Conservation (phyloP, 2,888 invertebrate genomes). For the Cepaea hortensis region DNA sequence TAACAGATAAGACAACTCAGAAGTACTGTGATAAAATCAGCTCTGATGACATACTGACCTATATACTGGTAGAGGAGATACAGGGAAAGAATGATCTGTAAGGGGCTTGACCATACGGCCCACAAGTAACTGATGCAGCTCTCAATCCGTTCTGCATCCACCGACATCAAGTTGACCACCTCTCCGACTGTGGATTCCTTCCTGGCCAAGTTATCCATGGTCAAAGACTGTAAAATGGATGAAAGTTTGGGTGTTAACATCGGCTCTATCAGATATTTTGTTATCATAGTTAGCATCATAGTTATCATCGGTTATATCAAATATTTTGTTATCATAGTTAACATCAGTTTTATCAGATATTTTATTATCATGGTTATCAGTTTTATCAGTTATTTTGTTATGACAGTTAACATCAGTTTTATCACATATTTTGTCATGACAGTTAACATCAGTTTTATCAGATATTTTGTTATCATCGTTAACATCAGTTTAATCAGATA, state of each 20-base stretch:
- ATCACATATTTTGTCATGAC: too few relatives aligned
- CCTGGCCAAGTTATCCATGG: slow-evolving; percentile 71
- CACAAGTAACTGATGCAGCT: slow-evolving; percentile 67
- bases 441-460: too few relatives aligned
- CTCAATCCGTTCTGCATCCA: slow-evolving; percentile 73
- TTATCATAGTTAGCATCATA: background rate
- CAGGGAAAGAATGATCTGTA: slow-evolving; percentile 89
- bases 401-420: too few relatives aligned
- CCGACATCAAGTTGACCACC: slow-evolving; percentile 76
- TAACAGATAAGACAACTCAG: background rate
- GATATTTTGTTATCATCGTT: too few relatives aligned
- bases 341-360: too few relatives aligned
- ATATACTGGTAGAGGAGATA: slow-evolving; percentile 79
- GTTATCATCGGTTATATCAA: background rate
- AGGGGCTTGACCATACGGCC: slow-evolving; percentile 79
- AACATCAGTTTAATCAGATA: too few relatives aligned
- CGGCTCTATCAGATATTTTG: too few relatives aligned
- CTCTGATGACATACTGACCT: slow-evolving; percentile 78
- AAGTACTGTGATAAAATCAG: background rate
- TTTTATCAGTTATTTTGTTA: too few relatives aligned
- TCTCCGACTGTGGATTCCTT: slow-evolving; percentile 74
- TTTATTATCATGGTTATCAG: too few relatives aligned
- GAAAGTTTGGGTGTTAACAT: background rate
- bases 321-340: too few relatives aligned
- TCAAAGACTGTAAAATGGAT: slow-evolving; percentile 65